phyloP scores from a whole-genome alignment of 1,140 invertebrate genomes.

The Lucilia sericata region DNA sequence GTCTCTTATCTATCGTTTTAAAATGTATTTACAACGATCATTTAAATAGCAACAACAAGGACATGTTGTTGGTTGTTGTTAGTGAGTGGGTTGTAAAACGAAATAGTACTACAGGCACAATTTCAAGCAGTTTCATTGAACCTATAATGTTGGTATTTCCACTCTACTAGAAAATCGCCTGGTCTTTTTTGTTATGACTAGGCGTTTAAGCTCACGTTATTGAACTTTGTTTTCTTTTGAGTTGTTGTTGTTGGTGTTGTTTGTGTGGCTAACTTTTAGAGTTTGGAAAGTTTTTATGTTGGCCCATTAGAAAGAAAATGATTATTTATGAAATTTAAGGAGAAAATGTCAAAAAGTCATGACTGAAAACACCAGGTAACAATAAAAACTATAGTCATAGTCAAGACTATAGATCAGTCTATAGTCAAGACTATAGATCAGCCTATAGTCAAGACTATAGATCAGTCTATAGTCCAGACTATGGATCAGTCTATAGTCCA shows the following conservation, averaged over 20 bases:
- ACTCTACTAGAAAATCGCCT: neutral
- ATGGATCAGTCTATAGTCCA: too few species aligned
- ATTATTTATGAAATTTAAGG: neutral
- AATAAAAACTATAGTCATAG: too few species aligned
- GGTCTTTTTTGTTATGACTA: neutral
- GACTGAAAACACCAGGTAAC: neutral
- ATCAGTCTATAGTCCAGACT: too few species aligned
- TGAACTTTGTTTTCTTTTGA: slow-evolving; percentile 26
- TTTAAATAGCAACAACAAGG: neutral
- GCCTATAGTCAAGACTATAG: too few species aligned
- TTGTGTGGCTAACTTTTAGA: too few species aligned
- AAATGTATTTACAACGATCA: neutral
- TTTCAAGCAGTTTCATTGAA: neutral
- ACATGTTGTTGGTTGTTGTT: neutral
- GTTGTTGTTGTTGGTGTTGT: too few species aligned
- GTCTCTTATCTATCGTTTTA: neutral
- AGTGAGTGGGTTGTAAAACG: neutral
- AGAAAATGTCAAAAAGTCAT: slow-evolving; percentile 2
- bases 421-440: too few species aligned
- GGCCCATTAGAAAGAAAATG: neutral
- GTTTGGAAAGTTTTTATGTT: neutral
- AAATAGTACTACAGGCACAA: slow-evolving; percentile 18
- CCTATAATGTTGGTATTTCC: neutral
- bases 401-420: too few species aligned
- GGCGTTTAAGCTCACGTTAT: slow-evolving; percentile 33